Base-by-base conservation (phyloP, 2,797 vertebrate species). In the Sebastes miniatus region DNA sequence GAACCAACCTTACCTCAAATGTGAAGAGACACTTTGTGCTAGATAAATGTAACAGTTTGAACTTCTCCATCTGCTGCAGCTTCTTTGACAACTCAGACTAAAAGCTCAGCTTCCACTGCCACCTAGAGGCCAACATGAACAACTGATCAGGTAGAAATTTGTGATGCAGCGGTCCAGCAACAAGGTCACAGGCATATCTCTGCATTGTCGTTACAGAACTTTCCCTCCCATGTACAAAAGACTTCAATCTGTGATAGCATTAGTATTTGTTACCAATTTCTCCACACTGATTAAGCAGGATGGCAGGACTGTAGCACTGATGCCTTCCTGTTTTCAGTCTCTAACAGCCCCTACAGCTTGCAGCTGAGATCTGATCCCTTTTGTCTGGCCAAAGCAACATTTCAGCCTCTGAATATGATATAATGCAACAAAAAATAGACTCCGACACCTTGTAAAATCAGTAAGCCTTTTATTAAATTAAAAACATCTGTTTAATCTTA, bases 401-500 rank as follows among this genome's bases (percentile, higher is more conserved):
- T 74, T 4, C 10, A 18, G 2, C 8, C 20, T 31, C 25, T 36
- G 32, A 61, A 25, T 73, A 22, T 16, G 12, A 27, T 16, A 34
- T 12, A 25, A 22, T 16, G 14, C 39, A 43, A 43, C 39, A 29
- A 67, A 77, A 63, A 78, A 50, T 3, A 61, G 6, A 16, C n/a
- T 9, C 24, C 1, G 52, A 87, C 73, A 71, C 58, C 25, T 61
- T 73, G 67, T 95, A 95, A 95, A 95, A 95, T 93, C 86, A 91
- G 91, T 93, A 94, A 85, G 91, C 84, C 81, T 93, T 95, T 95
- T 94, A 95, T 96, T 96, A 95, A 94, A 94, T 95, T 94, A 95
- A 95, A 96, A 96, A 95, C 91, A 89, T 90, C 52, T 88, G 74
- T 87, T 92, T 62, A 89, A 89, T 86, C 76, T 88, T 89, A 92